A percentile compares a stretch with the other conserved stretches of the same genome.
Evolutionary conservation across 2,797 vertebrate species (phyloP).

Genomic region (Schizothorax lantsangensis): DNA sequence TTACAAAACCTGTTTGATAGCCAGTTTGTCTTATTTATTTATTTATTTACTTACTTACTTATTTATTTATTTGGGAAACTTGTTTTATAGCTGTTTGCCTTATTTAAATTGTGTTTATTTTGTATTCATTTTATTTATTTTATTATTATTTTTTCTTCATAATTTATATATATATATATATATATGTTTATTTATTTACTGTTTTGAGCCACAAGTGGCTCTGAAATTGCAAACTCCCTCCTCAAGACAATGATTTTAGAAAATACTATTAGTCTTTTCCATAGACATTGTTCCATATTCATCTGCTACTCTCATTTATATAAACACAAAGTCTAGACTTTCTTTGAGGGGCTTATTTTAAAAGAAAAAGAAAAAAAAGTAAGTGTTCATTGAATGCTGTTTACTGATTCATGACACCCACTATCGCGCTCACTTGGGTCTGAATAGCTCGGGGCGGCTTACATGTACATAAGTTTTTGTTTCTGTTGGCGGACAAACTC

Average conservation of each 20-base stretch:
- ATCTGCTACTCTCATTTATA: background rate
- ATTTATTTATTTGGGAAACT: background rate
- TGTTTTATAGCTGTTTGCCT: background rate
- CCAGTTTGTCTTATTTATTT: background rate
- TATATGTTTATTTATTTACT: background rate
- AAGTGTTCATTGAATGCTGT: constrained; percentile 42
- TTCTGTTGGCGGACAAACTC: constrained; percentile 39
- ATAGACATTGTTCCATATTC: background rate
- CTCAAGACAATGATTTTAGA: constrained; percentile 70
- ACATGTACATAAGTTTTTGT: constrained; percentile 46
- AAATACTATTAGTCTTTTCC: constrained; percentile 63
- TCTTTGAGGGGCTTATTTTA: constrained; percentile 33
- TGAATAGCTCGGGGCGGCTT: constrained; percentile 59
- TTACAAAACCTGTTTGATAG: background rate
- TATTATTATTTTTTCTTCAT: too few species aligned
- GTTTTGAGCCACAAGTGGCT: background rate
- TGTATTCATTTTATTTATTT: background rate
- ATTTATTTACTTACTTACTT: too few species aligned
- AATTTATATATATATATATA: background rate
- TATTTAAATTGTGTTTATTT: background rate
- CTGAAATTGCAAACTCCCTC: constrained; percentile 35
- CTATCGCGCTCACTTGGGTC: constrained; percentile 39
- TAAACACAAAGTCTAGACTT: constrained; percentile 33
- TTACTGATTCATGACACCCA: constrained; percentile 49
- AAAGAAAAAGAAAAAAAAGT: background rate